These are phyloP conservation scores for Pelagia noctiluca DNA, from an alignment of 30 jellyfish, hydroid and myxozoan genomes.

Conservation along the genomic window DNA sequence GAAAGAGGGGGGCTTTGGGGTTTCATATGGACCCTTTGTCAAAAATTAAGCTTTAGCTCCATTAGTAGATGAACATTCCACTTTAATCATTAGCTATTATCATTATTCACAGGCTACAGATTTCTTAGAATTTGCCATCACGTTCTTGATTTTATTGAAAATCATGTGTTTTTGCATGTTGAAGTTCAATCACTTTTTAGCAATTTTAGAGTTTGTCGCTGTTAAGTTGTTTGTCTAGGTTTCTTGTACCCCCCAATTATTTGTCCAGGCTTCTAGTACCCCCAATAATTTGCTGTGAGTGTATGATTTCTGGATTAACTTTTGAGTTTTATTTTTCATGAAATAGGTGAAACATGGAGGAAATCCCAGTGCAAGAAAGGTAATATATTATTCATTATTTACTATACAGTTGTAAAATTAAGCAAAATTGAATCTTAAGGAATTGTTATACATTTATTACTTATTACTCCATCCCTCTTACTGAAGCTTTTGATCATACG, in stretches of 20 bases:
- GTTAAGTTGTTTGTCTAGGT: too few relatives aligned
- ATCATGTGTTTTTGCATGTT: background rate
- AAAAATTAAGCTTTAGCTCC: too few relatives aligned
- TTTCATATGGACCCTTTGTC: too few relatives aligned
- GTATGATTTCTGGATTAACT: background rate
- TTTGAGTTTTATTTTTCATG: background rate
- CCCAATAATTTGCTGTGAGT: background rate
- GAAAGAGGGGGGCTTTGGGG: too few relatives aligned
- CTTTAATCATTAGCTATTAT: too few relatives aligned
- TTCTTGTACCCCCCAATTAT: too few relatives aligned
- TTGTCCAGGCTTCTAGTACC: background rate
- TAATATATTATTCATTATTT: background rate
- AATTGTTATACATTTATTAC: too few relatives aligned
- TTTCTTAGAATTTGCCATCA: too few relatives aligned
- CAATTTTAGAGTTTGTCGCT: too few relatives aligned
- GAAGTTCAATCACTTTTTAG: background rate
- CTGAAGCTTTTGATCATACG: background rate
- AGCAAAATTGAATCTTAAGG: background rate
- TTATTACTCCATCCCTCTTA: background rate
- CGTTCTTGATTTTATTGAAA: background rate
- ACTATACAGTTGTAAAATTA: background rate
- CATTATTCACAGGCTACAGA: too few relatives aligned
- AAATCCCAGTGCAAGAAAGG: slow-evolving; percentile 74
- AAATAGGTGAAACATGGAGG: slow-evolving; percentile 78
- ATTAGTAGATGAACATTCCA: too few relatives aligned